phyloP scores from a whole-genome alignment of 2,888 invertebrate genomes.

The Monoplex corrugatus region DNA sequence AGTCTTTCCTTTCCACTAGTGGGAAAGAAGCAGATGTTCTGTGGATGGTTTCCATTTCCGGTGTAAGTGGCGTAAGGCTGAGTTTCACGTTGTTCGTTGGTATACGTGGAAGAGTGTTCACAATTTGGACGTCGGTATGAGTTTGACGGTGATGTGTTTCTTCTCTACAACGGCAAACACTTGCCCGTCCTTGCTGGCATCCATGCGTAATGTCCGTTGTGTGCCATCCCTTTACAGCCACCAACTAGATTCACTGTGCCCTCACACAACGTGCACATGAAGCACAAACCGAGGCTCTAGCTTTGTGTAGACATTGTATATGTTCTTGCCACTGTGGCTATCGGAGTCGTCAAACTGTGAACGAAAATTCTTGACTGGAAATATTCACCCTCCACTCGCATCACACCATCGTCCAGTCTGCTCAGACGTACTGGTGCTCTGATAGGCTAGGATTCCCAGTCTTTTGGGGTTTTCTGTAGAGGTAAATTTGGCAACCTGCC shows the following conservation, averaged over 20 bases:
- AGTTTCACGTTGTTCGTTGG: neutral
- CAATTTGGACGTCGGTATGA: too few species aligned
- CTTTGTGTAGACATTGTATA: slow-evolving; percentile 5
- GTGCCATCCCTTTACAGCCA: neutral
- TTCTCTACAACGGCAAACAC: slow-evolving; percentile 13
- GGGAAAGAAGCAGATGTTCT: slow-evolving; percentile 12
- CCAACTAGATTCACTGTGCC: neutral
- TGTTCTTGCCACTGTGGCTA: neutral
- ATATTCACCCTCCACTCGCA: neutral
- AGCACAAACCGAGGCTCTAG: neutral
- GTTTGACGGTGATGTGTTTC: neutral
- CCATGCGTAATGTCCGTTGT: neutral
- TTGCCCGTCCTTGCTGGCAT: neutral
- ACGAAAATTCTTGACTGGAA: neutral
- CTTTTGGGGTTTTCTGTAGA: neutral
- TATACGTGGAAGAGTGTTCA: neutral
- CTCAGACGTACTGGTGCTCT: neutral
- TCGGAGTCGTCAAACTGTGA: neutral
- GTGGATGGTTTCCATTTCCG: neutral
- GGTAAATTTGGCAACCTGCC: neutral
- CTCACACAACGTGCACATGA: neutral
- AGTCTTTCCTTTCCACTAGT: slow-evolving; percentile 19
- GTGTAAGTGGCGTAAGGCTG: neutral
- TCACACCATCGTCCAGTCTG: neutral
- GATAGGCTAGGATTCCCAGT: neutral